phyloP scores from a whole-genome alignment of 2,113 vertebrate species.

The Turnix velox region DNA sequence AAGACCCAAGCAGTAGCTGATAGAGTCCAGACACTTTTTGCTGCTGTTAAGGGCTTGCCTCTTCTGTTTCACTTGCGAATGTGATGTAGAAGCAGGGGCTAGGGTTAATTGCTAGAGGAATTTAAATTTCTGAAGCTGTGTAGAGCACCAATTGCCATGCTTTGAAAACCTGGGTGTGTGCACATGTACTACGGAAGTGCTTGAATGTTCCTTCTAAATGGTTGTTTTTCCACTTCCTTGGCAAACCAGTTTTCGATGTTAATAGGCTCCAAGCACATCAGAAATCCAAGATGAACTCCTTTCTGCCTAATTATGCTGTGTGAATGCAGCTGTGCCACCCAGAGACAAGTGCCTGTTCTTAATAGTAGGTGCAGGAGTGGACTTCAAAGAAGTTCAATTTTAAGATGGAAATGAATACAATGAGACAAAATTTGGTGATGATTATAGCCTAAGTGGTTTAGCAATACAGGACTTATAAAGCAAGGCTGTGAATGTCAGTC shows the following conservation, averaged over 20 bases:
- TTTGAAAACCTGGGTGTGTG: background rate
- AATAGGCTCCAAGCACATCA: background rate
- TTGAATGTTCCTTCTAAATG: background rate
- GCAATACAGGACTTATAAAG: background rate
- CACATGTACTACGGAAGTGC: background rate
- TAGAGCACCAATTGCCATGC: background rate
- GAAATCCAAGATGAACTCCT: background rate
- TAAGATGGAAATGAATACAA: background rate
- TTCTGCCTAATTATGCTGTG: background rate
- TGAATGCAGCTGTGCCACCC: background rate
- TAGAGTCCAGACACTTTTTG: background rate
- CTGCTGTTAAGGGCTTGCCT: background rate
- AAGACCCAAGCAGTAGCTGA: background rate
- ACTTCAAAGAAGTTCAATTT: background rate
- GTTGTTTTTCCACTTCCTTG: background rate
- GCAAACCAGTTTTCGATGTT: background rate
- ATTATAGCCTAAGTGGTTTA: background rate
- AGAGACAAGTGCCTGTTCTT: background rate
- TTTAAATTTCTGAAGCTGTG: background rate
- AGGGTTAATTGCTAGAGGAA: background rate
- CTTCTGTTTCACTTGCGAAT: background rate
- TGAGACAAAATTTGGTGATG: background rate
- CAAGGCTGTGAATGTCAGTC: background rate
- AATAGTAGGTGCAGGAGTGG: background rate
- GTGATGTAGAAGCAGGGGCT: background rate